These are phyloP conservation scores for Oxycera nigricornis DNA, from an alignment of 2,888 invertebrate genomes.

Conservation along the genomic window DNA sequence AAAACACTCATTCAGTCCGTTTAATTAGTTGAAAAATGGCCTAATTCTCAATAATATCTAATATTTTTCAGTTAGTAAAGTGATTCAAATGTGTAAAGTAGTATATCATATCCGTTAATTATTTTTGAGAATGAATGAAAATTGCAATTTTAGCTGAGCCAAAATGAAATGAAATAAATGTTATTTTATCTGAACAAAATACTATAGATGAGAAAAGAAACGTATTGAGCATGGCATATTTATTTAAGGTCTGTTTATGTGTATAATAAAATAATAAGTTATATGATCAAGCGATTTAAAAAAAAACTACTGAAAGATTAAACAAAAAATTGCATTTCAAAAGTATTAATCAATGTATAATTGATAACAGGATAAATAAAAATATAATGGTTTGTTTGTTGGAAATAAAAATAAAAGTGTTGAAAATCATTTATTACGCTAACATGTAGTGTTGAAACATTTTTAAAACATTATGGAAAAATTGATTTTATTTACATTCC, in stretches of 20 bases:
- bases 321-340: slow-evolving; percentile 7
- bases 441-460: no score
- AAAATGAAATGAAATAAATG: background rate
- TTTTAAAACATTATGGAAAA: no score
- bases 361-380: slow-evolving; percentile 57
- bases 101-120: background rate
- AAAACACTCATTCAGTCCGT: no score
- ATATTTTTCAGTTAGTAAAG: slow-evolving; percentile 16
- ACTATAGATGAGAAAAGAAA: background rate
- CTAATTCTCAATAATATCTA: slow-evolving; percentile 10
- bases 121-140: background rate
- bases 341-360: slow-evolving; percentile 51
- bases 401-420: no score
- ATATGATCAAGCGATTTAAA: background rate
- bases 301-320: background rate
- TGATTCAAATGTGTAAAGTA: background rate
- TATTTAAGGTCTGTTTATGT: slow-evolving; percentile 17
- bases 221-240: background rate
- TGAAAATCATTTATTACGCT: no score
- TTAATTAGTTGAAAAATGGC: slow-evolving; percentile 9
- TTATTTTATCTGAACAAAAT: background rate
- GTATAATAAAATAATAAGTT: slow-evolving; percentile 10
- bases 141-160: slow-evolving; percentile 12
- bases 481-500: no score
- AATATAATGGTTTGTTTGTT: slow-evolving; percentile 60